Percentiles rank a stretch among this genome's conserved stretches.
Conservation (phyloP, 2,797 vertebrate genomes). For the Crypturellus tataupa region DNA sequence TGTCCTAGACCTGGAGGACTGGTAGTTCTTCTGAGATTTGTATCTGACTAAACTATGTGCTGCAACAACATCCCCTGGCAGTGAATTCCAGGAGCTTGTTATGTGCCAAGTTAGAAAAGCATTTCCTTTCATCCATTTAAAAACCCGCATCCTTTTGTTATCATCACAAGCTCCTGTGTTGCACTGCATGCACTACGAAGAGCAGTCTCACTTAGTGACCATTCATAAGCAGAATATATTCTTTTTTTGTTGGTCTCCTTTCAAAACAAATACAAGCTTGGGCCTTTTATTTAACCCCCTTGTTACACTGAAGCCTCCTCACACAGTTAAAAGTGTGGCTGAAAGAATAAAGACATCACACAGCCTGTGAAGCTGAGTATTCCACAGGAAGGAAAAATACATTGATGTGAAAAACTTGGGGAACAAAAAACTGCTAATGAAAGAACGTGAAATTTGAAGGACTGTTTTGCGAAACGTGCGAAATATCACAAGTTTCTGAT, state of each 20-base stretch:
- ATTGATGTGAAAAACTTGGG: background rate
- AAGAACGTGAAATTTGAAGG: background rate
- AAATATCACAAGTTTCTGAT: background rate
- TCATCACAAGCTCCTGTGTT: background rate
- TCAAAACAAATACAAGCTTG: conserved; percentile 34
- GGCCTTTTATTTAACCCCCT: conserved; percentile 1
- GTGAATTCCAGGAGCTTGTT: conserved; percentile 27
- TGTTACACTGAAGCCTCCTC: background rate
- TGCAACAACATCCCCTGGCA: background rate
- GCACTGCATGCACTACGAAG: background rate
- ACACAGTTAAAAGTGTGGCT: background rate
- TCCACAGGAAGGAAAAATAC: background rate
- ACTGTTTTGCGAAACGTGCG: background rate
- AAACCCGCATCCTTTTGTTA: conserved; percentile 34
- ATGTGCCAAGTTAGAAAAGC: conserved; percentile 8
- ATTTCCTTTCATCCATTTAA: conserved; percentile 29
- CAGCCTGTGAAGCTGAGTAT: background rate
- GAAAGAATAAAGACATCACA: background rate
- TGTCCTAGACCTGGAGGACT: background rate
- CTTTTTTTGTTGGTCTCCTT: background rate
- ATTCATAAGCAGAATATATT: conserved; percentile 1
- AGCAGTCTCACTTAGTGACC: background rate
- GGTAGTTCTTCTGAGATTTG: background rate
- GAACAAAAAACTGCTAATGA: background rate
- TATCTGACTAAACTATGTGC: background rate